Conservation (phyloP, 2,113 vertebrate genomes). For the Empidonax traillii region DNA sequence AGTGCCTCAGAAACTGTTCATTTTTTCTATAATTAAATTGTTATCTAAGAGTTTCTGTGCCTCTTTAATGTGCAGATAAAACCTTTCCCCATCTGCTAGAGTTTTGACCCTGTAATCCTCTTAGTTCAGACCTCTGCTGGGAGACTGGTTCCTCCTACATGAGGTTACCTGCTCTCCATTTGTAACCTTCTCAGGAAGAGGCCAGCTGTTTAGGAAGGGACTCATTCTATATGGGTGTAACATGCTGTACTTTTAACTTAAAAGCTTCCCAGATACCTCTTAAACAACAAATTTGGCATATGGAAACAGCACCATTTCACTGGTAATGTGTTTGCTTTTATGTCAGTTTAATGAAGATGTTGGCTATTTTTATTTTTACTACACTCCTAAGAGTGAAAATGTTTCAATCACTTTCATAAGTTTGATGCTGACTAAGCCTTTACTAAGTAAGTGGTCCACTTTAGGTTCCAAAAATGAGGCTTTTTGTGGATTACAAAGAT, state of each 20-base stretch:
- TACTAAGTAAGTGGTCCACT: neutral
- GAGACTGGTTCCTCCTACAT: neutral
- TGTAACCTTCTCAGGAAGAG: neutral
- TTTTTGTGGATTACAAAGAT: conserved; percentile 49
- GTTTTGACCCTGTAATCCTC: conserved; percentile 60
- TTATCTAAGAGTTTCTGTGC: neutral
- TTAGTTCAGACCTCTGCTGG: conserved; percentile 35
- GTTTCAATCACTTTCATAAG: neutral
- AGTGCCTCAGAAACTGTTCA: conserved; percentile 8
- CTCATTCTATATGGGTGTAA: neutral
- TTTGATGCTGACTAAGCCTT: conserved; percentile 39
- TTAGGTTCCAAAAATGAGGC: conserved; percentile 22
- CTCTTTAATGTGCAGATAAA: conserved; percentile 25
- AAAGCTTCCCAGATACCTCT: neutral
- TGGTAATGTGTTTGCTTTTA: neutral
- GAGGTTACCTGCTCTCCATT: neutral
- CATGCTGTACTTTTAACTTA: neutral
- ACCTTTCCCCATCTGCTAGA: conserved; percentile 25
- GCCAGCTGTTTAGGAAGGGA: neutral
- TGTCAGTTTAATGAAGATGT: neutral
- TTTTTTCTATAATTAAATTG: neutral
- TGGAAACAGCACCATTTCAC: neutral
- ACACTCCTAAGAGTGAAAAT: neutral
- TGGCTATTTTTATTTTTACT: neutral
- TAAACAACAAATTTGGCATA: neutral